Base-by-base conservation (phyloP, 2,113 vertebrate species). In the Seriola quinqueradiata region DNA sequence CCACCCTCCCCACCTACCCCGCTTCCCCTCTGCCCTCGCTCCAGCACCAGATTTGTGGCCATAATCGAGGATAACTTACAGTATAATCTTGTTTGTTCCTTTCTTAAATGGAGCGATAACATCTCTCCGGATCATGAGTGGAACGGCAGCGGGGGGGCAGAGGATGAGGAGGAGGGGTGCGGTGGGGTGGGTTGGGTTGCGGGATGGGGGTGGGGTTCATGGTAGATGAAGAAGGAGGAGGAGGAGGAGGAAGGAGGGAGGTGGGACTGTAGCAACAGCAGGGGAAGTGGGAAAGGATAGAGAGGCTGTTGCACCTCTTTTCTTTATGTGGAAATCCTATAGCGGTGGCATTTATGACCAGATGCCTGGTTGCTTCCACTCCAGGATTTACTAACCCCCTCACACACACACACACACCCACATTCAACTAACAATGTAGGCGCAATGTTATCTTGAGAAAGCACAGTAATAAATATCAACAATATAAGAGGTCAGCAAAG, bases 101-200 rank as follows among this genome's bases (percentile, higher is more conserved):
- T 91, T 94, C 87, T 93, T 94, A 93, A 95, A 93, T 91, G 90
- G 89, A 90, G 84, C 85, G 93, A 94, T 95, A 95, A 92, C 87
- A 95, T 94, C 92, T 87, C 82, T 77, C 77, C 23, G 78, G 91
- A 93, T 93, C 87, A 90, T 83, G 86, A 87, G 81, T 59, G 76
- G 82, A 83, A 80, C 63, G 68, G 76, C 88, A 79, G 86, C 40
- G 12, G 79, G 81, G 61, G 79, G 81, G 61, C 3, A 13, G 16
- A n/a, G 7, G 14, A 12, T 34, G 38, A 48, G 85, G 65, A 34
- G 25, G 17, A 36, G 68, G n/a, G 17, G 46, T 5, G 1, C 12
- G 65, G 42, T 21, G 21, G 61, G 38, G 28, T 28, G 28, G 28
- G 28, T 28, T 28, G 28, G 28, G 28, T 28, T 28, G 28, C 28